Evolutionary conservation across 2,888 invertebrate species (phyloP), one percentile per base, ranked within the genome.

Genomic region (Isoperla grammatica): DNA sequence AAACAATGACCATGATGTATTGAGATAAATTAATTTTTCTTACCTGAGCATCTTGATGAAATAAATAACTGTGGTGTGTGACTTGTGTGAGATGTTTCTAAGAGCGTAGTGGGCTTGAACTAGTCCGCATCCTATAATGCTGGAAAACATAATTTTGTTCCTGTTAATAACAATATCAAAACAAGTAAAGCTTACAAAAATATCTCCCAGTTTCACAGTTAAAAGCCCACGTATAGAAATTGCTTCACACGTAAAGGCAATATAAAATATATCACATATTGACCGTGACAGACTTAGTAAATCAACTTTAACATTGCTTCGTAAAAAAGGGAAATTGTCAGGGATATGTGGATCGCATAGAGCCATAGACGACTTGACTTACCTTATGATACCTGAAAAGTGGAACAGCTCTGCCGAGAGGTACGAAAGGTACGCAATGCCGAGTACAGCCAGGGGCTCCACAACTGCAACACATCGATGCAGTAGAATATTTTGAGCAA

Each of bases 21-120:
- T n/a, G n/a, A n/a, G n/a, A n/a, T n/a, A n/a, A n/a, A n/a, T n/a
- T n/a, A n/a, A n/a, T n/a, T n/a, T n/a, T n/a, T n/a, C 40, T 39
- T 49, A 64, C 64, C 64, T 64, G 23, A 64, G 13, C 64, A 64
- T 64, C 48, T 59, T 82, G 71, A 81, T 78, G 65, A 81, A 78
- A 68, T 82, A 83, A 68, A 81, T 82, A 59, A 82, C 78, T 1
- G 82, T 81, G 4, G 79, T 80, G 56, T 78, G 77, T 1, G 82
- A 81, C 65, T 81, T 81, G 59, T 75, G 72, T 0, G 81, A 79
- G 58, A 83, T 78, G 67, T 84, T 84, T 59, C 76, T 77, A 65
- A 81, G 80, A 6, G 82, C 79, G 67, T 83, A 83, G 66, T 83
- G 81, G 64, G 81, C 78, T 78, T 83, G 79, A 0, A 78, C 77